Conservation (phyloP, 92 coral and sea anemone genomes). For the Zoanthus solanderi region DNA sequence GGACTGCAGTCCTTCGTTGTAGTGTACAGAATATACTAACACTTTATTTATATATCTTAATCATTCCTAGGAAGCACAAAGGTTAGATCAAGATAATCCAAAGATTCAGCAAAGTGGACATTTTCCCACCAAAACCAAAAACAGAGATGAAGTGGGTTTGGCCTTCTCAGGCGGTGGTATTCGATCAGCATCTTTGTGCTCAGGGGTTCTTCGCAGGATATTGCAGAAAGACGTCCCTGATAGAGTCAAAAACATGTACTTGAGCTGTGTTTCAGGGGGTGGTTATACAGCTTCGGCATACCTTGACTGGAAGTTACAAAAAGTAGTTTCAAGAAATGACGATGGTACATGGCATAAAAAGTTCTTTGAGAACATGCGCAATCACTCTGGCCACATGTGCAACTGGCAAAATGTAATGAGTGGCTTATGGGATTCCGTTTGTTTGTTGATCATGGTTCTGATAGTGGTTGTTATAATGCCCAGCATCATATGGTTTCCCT, state of each 20-base stretch:
- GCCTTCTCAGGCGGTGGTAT: conserved; percentile 35
- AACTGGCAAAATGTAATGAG: conserved; percentile 59
- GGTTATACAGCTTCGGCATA: conserved; percentile 79
- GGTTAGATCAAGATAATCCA: not conserved
- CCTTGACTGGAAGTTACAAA: conserved; percentile 73
- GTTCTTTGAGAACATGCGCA: conserved; percentile 70
- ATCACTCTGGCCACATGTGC: conserved; percentile 59
- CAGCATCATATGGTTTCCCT: conserved; percentile 57
- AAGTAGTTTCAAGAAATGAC: conserved; percentile 23
- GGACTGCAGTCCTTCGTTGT: no score
- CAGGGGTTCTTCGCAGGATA: conserved; percentile 44
- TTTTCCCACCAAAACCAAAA: not conserved
- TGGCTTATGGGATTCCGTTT: conserved; percentile 47
- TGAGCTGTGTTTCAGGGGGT: conserved; percentile 46
- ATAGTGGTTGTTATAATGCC: conserved; percentile 57
- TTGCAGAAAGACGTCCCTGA: conserved; percentile 31
- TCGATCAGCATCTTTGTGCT: conserved; percentile 40
- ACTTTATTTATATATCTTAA: not conserved
- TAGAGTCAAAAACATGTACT: conserved; percentile 1
- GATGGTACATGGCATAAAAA: conserved; percentile 21
- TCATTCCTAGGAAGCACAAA: not conserved
- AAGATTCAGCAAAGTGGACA: not conserved
- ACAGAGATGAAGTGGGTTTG: conserved; percentile 9
- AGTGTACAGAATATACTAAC: not conserved
- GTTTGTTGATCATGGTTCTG: conserved; percentile 43